Base-by-base conservation (phyloP, 2,797 vertebrate genomes). In the Euthynnus affinis region DNA sequence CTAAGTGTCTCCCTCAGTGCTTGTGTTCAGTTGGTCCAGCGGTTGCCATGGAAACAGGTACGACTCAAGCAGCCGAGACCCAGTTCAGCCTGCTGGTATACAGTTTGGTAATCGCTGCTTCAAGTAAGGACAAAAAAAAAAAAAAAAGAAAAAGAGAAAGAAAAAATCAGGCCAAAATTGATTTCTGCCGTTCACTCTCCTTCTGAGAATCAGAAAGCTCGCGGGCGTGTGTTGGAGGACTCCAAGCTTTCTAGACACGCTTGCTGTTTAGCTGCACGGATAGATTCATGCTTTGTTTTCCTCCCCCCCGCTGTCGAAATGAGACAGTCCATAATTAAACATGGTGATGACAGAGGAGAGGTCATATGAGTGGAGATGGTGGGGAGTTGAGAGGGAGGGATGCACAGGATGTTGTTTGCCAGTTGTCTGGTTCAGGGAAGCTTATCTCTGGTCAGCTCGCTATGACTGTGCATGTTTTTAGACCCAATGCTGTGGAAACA, bases 21-120 rank as follows among this genome's bases (percentile, higher is more conserved):
- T 90, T 63, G 82, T 87, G 89, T 89, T 91, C 88, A 82, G 85
- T 80, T 69, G 84, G 90, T 90, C 91, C 85, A 86, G 80, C 1
- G 57, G 94, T 94, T 93, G 89, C 91, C 90, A 91, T 89, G 90
- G 93, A 91, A 93, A 95, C 94, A 91, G 87, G 84, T 89, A 92
- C 78, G 65, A 92, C 92, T 91, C 86, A 83, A 91, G 89, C 89
- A 88, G 84, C 81, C 48, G 27, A 90, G 90, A 88, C 90, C 84
- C 76, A 86, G 89, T 88, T 87, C 77, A 84, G 77, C 76, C 76
- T 53, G 84, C 80, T 60, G 80, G 55, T 73, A 72, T 67, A 80
- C 84, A 82, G 83, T 88, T 87, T 86, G 79, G 82, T 89, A 87
- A 86, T 67, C n/a, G 12, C 75, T 74, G 71, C 73, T 80, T 87